These are phyloP conservation scores for Bradypodion ventrale DNA, from an alignment of 2,797 vertebrate genomes.

Conservation along the genomic window DNA sequence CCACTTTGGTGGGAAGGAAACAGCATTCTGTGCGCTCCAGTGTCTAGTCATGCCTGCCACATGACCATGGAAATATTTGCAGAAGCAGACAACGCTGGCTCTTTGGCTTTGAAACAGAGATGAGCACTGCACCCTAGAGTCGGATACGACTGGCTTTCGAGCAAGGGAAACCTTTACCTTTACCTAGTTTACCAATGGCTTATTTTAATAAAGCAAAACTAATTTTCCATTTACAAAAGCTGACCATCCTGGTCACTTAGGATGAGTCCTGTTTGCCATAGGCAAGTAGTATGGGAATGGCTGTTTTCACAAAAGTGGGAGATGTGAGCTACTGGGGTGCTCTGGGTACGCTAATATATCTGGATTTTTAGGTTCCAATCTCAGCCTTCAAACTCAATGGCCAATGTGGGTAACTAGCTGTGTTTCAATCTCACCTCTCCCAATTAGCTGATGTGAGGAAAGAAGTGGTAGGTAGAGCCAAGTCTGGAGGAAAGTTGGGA, in stretches of 20 bases:
- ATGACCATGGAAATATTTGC: too few relatives aligned
- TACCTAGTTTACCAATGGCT: not conserved
- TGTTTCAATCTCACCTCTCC: not conserved
- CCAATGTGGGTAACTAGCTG: conserved; percentile 55
- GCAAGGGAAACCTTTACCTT: too few relatives aligned
- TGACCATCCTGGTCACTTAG: not conserved
- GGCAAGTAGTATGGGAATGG: not conserved
- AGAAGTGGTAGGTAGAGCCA: not conserved
- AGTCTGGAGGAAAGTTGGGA: not conserved
- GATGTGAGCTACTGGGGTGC: not conserved
- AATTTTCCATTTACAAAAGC: not conserved
- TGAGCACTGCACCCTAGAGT: too few relatives aligned
- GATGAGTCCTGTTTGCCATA: not conserved
- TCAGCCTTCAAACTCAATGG: not conserved
- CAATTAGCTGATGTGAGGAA: not conserved
- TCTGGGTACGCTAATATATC: not conserved
- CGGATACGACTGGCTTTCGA: too few relatives aligned
- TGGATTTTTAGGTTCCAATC: not conserved
- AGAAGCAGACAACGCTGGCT: too few relatives aligned
- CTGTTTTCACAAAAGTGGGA: not conserved
- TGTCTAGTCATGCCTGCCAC: too few relatives aligned
- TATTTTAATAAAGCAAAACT: not conserved
- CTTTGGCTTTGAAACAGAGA: too few relatives aligned
- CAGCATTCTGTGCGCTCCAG: too few relatives aligned
- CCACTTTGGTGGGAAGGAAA: too few relatives aligned